Evolutionary conservation across 2,797 vertebrate species (phyloP).

Genomic region (Muscicapa comitata): DNA sequence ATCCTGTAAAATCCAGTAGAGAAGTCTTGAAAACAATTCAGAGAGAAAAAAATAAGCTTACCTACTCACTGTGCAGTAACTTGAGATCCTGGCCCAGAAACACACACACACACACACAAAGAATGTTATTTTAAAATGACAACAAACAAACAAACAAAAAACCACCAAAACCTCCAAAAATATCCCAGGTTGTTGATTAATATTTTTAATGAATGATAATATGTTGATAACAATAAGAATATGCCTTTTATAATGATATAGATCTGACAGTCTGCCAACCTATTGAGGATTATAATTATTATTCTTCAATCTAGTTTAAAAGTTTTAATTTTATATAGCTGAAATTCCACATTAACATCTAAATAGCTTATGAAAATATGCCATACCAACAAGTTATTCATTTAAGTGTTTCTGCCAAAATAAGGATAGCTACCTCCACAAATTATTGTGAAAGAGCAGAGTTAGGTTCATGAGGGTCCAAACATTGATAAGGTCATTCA

Average conservation of each 20-base stretch:
- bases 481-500: neutral
- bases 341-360: neutral
- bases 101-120: too few species aligned
- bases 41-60: neutral
- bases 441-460: neutral
- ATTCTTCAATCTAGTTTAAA: neutral
- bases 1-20: neutral
- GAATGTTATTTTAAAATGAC: neutral
- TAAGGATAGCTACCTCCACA: neutral
- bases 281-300: neutral
- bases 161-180: too few species aligned
- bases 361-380: neutral
- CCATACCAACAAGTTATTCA: neutral
- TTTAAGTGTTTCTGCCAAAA: neutral
- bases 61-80: neutral
- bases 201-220: neutral
- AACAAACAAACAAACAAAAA: neutral
- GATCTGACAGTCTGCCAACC: neutral
- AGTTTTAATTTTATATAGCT: neutral
- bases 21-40: neutral
- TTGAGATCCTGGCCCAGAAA: neutral
- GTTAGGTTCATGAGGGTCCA: neutral
- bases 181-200: neutral
- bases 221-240: neutral
- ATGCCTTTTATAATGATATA: neutral